Evolutionary conservation across 1,140 invertebrate species (phyloP).

Genomic region (Ephestia elutella): DNA sequence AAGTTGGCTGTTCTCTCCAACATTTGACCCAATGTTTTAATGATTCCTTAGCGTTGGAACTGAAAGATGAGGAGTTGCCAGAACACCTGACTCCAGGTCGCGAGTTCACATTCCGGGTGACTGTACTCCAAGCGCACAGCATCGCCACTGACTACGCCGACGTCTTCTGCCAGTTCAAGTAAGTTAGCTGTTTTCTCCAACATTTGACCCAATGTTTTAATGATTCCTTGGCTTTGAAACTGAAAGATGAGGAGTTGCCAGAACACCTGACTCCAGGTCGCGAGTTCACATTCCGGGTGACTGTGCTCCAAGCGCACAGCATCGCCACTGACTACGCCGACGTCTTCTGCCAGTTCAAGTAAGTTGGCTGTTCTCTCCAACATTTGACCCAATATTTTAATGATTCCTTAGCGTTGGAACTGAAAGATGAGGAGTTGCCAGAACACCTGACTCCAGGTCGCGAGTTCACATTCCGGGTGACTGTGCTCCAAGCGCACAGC

Average conservation of each 20-base stretch:
- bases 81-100: slow-evolving; percentile 90
- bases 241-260: slow-evolving; percentile 88
- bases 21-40: too few relatives aligned
- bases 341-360: slow-evolving; percentile 99
- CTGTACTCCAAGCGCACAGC: slow-evolving; percentile 95
- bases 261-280: slow-evolving; percentile 90
- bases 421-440: slow-evolving; percentile 87
- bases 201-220: too few relatives aligned
- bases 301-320: slow-evolving; percentile 95
- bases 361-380: slow-evolving; percentile 68
- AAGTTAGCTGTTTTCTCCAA: slow-evolving; percentile 68
- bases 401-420: slow-evolving; percentile 84
- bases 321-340: slow-evolving; percentile 97
- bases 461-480: slow-evolving; percentile 98
- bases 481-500: slow-evolving; percentile 95
- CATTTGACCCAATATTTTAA: too few relatives aligned
- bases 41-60: slow-evolving; percentile 84
- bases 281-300: slow-evolving; percentile 98
- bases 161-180: slow-evolving; percentile 99
- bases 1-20: too few relatives aligned
- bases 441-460: slow-evolving; percentile 90
- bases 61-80: slow-evolving; percentile 87
- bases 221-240: slow-evolving; percentile 84
- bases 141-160: slow-evolving; percentile 97
- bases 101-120: slow-evolving; percentile 98